Base-by-base conservation (phyloP, 2,113 vertebrate genomes). In the Scartelaos histophorus region DNA sequence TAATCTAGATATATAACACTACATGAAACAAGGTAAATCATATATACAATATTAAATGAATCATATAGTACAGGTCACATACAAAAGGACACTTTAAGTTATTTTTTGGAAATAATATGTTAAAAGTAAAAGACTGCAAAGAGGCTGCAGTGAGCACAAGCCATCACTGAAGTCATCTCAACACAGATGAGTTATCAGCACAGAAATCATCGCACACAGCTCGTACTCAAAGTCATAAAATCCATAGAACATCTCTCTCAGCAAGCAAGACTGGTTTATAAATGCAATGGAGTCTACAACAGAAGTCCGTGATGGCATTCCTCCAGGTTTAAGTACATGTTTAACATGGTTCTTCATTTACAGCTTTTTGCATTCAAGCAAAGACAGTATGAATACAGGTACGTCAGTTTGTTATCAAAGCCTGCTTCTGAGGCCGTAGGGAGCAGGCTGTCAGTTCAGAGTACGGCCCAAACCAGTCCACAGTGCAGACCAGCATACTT, bases 21-120 rank as follows among this genome's bases (percentile, higher is more conserved):
- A 94, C 95, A 95, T 96, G 96, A 97, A 98, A 96, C 87, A 96
- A 97, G 93, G 94, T 95, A 98, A 96, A 96, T 95, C 94, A 95
- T 98, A 96, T 98, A 94, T 98, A 98, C 97, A 97, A 95, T 96
- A 96, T 95, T 95, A 96, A 97, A 95, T 96, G 94, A 97, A 95
- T 95, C 93, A 93, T 93, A 93, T 93, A 91, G 89, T 94, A 96
- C 95, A 95, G 93, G 93, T 97, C 95, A 95, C 95, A 96, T 95
- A 95, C 95, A 95, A 96, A 95, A 96, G 96, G 96, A 97, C 96
- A 96, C 95, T 95, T 91, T 94, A 95, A 94, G 93, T 95, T 95
- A 94, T 88, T 84, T 90, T 94, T 83, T 91, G 91, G 91, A 91
- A 94, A 95, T 93, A 38, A 84, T 89, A 91, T 91, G 81, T 89